Evolutionary conservation across 2,113 vertebrate genomes (phyloP).

Genomic region (Heterochromis multidens): DNA sequence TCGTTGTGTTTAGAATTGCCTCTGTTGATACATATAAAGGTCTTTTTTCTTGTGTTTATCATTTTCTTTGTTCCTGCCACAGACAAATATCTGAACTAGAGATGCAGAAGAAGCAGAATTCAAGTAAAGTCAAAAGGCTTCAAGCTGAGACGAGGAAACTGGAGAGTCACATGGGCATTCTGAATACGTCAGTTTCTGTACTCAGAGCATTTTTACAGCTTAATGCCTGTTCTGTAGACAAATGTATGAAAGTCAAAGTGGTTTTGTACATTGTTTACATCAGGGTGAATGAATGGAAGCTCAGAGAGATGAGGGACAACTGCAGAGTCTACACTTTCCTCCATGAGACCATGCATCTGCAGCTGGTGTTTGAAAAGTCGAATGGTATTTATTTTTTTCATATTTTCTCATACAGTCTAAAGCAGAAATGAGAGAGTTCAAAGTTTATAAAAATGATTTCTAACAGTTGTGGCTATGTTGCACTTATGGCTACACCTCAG

Average conservation of each 20-base stretch:
- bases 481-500: neutral
- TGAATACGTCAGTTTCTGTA: conserved; percentile 54
- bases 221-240: neutral
- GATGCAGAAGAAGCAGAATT: conserved; percentile 48
- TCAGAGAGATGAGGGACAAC: conserved; percentile 30
- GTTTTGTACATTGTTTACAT: neutral
- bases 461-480: neutral
- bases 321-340: conserved; percentile 63
- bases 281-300: conserved; percentile 75
- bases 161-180: conserved; percentile 19
- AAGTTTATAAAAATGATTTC: neutral
- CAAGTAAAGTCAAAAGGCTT: conserved; percentile 46
- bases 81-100: conserved; percentile 67
- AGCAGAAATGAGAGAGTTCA: neutral
- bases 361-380: conserved; percentile 51
- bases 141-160: conserved; percentile 55
- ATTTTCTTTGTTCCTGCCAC: neutral
- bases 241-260: neutral
- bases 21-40: neutral
- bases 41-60: neutral
- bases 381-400: conserved; percentile 41
- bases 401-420: neutral
- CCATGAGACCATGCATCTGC: conserved; percentile 61
- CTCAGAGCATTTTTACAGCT: neutral
- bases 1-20: neutral